These are phyloP conservation scores for Bos javanicus DNA, from an alignment of 2,113 vertebrate genomes.

Conservation along the genomic window DNA sequence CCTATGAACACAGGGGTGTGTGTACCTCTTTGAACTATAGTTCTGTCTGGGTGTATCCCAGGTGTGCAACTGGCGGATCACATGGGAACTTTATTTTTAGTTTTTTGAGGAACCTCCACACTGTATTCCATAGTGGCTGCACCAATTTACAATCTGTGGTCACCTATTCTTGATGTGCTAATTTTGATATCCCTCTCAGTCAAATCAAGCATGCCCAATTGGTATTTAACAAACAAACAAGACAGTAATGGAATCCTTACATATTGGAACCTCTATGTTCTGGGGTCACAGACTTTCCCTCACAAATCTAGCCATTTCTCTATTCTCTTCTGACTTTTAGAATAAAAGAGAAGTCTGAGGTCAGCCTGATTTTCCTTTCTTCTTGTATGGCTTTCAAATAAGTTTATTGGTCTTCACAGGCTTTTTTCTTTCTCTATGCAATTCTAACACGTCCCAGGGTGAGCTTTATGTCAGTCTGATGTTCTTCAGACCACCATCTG, in stretches of 20 bases:
- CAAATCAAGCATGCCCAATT: background rate
- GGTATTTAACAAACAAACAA: background rate
- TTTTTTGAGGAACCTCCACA: background rate
- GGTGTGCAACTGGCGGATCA: background rate
- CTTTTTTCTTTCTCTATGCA: background rate
- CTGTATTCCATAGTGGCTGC: background rate
- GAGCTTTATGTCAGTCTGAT: background rate
- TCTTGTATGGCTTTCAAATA: background rate
- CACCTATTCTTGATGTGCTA: background rate
- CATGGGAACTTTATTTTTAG: background rate
- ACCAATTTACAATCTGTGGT: background rate
- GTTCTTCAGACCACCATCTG: background rate
- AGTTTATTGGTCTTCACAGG: background rate
- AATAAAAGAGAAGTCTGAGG: constrained; percentile 1
- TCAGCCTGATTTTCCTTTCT: background rate
- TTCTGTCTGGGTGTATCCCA: background rate
- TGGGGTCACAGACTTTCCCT: background rate
- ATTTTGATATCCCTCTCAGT: background rate
- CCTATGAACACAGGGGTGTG: background rate
- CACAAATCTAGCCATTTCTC: background rate
- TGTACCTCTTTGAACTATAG: background rate
- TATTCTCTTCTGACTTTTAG: background rate
- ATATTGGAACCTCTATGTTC: background rate
- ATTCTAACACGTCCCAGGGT: background rate
- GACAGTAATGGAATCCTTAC: background rate